phyloP scores from a whole-genome alignment of 2,797 vertebrate genomes.

The Cuculus canorus region DNA sequence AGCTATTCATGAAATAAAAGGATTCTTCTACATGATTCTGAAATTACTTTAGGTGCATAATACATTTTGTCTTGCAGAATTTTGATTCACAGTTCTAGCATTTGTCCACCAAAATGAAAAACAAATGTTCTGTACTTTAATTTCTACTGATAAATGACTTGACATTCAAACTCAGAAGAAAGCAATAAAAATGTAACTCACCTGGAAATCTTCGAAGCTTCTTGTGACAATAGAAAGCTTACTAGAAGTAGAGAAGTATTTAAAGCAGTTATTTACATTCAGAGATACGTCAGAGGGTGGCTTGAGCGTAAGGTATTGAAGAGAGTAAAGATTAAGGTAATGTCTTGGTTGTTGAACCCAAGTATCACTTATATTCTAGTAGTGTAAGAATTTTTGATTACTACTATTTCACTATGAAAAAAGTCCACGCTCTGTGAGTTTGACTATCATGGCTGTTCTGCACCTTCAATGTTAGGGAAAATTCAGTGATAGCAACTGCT shows the following conservation, averaged over 20 bases:
- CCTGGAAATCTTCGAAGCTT: conserved; percentile 48
- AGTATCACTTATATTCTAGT: neutral
- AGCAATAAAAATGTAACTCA: conserved; percentile 45
- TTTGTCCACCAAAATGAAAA: neutral
- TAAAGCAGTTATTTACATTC: neutral
- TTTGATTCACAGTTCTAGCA: neutral
- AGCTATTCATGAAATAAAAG: conserved; percentile 6
- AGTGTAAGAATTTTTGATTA: neutral
- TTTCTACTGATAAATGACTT: neutral
- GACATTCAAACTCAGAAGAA: conserved; percentile 22
- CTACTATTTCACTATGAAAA: neutral
- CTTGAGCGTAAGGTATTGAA: neutral
- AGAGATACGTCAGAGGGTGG: conserved; percentile 28
- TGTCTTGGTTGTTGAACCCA: neutral
- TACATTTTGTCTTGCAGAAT: neutral
- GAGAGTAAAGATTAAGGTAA: conserved; percentile 46
- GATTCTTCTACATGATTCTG: neutral
- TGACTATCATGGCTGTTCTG: neutral
- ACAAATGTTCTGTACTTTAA: neutral
- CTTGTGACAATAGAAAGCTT: neutral
- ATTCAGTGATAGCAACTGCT: neutral
- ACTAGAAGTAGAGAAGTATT: neutral
- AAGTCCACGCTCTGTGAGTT: rapidly evolving
- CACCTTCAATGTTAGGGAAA: neutral
- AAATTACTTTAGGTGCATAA: neutral